phyloP scores from a whole-genome alignment of 2,797 vertebrate species.

The Platyrinchus mystaceus region DNA sequence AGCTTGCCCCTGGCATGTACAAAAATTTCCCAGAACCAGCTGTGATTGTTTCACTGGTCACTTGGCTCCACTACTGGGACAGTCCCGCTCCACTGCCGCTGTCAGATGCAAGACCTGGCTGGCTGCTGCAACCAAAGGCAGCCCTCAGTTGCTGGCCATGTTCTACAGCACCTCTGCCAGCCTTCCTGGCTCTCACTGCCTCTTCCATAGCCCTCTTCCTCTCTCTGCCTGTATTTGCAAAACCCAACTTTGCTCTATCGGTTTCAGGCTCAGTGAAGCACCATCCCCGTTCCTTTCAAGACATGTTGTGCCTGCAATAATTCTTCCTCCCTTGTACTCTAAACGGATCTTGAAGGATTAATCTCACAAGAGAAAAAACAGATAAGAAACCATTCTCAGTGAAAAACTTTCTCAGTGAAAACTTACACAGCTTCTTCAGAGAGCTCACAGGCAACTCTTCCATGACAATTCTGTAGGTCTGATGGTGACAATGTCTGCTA shows the following conservation, averaged over 20 bases:
- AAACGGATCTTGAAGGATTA: neutral
- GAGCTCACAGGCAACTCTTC: neutral
- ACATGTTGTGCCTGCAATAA: accelerated
- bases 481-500: neutral
- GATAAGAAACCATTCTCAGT: neutral
- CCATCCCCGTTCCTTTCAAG: neutral
- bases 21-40: neutral
- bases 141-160: neutral
- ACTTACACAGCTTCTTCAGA: neutral
- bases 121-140: accelerated
- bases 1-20: neutral
- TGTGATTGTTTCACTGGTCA: neutral
- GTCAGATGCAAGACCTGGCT: neutral
- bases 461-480: neutral
- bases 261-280: neutral
- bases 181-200: neutral
- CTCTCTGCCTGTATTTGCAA: neutral
- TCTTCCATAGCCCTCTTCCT: neutral
- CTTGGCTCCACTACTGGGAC: neutral
- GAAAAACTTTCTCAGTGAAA: neutral
- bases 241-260: neutral
- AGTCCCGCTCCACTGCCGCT: neutral
- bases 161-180: neutral
- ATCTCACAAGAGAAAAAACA: neutral
- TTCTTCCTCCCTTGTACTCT: neutral